A percentile compares a stretch with the other conserved stretches of the same genome.
Evolutionary conservation across 2,113 vertebrate genomes (phyloP).

Genomic region (Corythornis cristatus): DNA sequence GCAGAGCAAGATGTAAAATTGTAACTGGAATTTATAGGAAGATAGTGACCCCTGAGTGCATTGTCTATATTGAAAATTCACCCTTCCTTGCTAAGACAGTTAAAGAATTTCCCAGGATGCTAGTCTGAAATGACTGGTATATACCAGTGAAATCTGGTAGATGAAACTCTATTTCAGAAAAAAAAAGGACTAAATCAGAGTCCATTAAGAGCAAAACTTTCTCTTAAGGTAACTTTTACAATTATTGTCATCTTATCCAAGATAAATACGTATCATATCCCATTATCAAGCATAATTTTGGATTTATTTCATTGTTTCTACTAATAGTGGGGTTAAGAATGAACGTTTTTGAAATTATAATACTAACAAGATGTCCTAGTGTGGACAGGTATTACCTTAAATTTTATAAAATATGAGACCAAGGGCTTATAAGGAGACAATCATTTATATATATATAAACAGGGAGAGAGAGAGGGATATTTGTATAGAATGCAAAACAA

Average conservation of each 20-base stretch:
- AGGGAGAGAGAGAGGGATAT: too few species aligned
- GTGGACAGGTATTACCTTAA: too few species aligned
- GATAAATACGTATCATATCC: neutral
- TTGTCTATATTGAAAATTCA: constrained; percentile 1
- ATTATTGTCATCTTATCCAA: neutral
- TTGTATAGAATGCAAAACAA: too few species aligned
- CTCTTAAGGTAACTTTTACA: neutral
- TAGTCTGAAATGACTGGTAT: neutral
- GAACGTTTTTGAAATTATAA: neutral
- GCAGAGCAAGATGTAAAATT: neutral
- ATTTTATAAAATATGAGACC: too few species aligned
- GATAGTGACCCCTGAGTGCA: neutral
- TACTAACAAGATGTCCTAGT: neutral
- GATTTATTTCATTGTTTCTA: neutral
- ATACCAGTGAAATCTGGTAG: neutral
- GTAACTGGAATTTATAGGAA: neutral
- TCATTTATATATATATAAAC: too few species aligned
- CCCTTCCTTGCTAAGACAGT: neutral
- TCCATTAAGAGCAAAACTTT: neutral
- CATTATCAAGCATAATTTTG: neutral
- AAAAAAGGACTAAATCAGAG: neutral
- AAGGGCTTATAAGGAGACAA: too few species aligned
- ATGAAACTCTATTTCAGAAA: neutral
- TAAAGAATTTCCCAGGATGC: neutral
- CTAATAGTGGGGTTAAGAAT: accelerated